phyloP scores from a whole-genome alignment of 2,888 invertebrate genomes.

The Mythimna albipuncta region DNA sequence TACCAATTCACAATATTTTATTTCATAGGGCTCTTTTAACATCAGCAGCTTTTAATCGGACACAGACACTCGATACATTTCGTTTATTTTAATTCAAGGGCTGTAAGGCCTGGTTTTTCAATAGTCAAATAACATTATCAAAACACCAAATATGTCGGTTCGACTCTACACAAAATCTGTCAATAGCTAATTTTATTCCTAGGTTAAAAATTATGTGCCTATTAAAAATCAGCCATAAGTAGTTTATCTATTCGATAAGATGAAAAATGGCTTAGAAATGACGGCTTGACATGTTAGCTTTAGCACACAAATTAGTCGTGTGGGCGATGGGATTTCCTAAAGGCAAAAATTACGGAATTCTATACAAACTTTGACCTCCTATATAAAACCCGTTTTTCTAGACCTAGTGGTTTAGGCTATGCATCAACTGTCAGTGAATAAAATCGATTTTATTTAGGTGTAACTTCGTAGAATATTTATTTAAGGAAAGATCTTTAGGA shows the following conservation, averaged over 20 bases:
- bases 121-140: too few relatives aligned
- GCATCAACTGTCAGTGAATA: background rate
- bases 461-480: constrained; percentile 13
- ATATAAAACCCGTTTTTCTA: background rate
- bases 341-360: background rate
- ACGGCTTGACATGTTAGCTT: background rate
- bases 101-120: too few relatives aligned
- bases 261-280: constrained; percentile 1
- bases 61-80: background rate
- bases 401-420: background rate
- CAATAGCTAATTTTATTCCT: too few relatives aligned
- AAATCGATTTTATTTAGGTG: background rate
- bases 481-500: constrained; percentile 1
- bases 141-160: too few relatives aligned
- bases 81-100: too few relatives aligned
- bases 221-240: too few relatives aligned
- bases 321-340: background rate
- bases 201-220: too few relatives aligned
- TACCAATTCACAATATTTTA: background rate
- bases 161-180: too few relatives aligned
- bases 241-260: background rate
- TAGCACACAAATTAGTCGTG: background rate
- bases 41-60: background rate
- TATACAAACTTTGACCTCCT: background rate
- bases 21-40: too few relatives aligned